Conservation (phyloP, 1,140 invertebrate genomes). For the Pseudomyrmex gracilis region DNA sequence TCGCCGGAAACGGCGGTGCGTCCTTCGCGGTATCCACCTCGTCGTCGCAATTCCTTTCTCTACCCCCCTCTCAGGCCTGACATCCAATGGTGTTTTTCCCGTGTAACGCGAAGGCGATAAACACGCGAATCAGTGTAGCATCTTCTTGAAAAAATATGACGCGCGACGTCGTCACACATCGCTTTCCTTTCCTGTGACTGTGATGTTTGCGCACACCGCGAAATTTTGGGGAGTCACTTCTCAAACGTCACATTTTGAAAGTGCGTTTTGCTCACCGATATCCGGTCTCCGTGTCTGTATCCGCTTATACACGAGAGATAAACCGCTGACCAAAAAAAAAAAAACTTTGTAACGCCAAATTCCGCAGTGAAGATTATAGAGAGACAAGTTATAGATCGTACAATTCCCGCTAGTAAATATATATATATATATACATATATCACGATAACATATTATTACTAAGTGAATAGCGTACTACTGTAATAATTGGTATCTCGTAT, state of each 20-base stretch:
- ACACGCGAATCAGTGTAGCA: background rate
- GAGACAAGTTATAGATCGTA: background rate
- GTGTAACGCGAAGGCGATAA: constrained; percentile 57
- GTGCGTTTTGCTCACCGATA: background rate
- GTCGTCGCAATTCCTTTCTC: constrained; percentile 20
- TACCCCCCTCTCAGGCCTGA: constrained; percentile 19
- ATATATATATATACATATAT: background rate
- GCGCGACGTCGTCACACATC: background rate
- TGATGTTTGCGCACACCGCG: constrained; percentile 20
- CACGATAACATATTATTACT: background rate
- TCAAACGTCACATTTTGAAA: constrained; percentile 43
- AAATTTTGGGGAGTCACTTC: constrained; percentile 36
- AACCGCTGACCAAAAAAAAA: constrained; percentile 36
- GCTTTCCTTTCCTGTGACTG: constrained; percentile 57
- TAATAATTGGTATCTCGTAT: constrained; percentile 7
- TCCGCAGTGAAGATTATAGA: background rate
- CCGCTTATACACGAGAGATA: constrained; percentile 28
- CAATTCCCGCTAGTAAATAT: background rate
- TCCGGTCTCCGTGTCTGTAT: background rate
- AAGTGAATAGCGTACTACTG: constrained; percentile 10
- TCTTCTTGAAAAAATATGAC: constrained; percentile 3
- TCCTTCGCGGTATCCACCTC: background rate
- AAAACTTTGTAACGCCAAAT: constrained; percentile 34
- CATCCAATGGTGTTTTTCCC: constrained; percentile 54
- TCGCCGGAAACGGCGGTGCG: background rate